Percentiles rank a stretch among this genome's conserved stretches.
Conservation (phyloP, 2,113 vertebrate genomes). For the Dunckerocampus dactyliophorus region DNA sequence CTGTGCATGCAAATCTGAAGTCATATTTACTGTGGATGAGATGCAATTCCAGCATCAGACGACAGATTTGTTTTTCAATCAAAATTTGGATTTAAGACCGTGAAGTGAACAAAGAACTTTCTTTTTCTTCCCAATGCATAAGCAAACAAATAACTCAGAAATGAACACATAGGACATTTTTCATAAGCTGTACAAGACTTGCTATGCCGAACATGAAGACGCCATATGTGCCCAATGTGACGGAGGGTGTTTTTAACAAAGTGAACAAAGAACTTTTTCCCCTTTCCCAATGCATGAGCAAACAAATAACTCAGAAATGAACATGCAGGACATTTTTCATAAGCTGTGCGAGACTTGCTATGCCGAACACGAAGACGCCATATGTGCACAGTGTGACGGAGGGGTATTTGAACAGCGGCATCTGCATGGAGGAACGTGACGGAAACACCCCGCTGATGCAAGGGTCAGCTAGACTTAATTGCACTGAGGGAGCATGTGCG, state of each 20-base stretch:
- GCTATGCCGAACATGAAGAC: slow-evolving; percentile 51
- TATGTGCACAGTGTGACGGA: slow-evolving; percentile 65
- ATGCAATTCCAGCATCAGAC: slow-evolving; percentile 39
- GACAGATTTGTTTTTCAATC: slow-evolving; percentile 61
- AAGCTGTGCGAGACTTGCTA: slow-evolving; percentile 1
- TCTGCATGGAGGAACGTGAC: slow-evolving; percentile 58
- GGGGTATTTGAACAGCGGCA: slow-evolving; percentile 43
- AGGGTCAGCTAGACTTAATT: slow-evolving; percentile 71
- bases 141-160: slow-evolving; percentile 34
- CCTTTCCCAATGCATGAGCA: slow-evolving; percentile 24
- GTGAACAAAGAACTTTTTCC: too few relatives aligned
- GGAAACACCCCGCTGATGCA: slow-evolving; percentile 62
- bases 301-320: slow-evolving; percentile 33
- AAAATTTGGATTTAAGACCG: slow-evolving; percentile 61
- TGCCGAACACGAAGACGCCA: slow-evolving; percentile 60
- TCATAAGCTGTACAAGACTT: not conserved
- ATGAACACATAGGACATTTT: slow-evolving; percentile 21
- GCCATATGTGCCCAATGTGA: slow-evolving; percentile 68
- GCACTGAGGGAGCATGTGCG: slow-evolving; percentile 66
- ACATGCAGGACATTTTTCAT: slow-evolving; percentile 16
- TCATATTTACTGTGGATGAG: slow-evolving; percentile 54
- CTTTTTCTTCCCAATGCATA: slow-evolving; percentile 15
- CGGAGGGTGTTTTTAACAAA: slow-evolving; percentile 29
- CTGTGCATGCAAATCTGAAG: slow-evolving; percentile 60
- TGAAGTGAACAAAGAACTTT: slow-evolving; percentile 44